phyloP scores from a whole-genome alignment of 2,888 invertebrate genomes.

The Parnassius smintheus region DNA sequence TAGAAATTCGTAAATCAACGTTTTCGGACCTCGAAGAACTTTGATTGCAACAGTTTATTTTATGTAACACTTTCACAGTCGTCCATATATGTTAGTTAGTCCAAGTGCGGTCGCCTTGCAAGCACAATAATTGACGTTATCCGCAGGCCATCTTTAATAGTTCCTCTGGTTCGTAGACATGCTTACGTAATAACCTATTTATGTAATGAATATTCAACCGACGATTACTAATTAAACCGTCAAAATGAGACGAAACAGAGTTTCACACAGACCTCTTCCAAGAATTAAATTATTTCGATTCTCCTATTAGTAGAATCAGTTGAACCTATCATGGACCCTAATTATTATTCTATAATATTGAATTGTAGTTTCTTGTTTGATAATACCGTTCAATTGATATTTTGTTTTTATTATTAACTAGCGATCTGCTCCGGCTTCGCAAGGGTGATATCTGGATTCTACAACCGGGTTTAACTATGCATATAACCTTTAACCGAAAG shows the following conservation, averaged over 20 bases:
- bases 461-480: no score
- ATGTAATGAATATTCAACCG: slow-evolving; percentile 24
- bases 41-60: slow-evolving; percentile 32
- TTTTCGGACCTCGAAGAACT: slow-evolving; percentile 8
- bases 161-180: slow-evolving; percentile 33
- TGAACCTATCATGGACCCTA: no score
- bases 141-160: slow-evolving; percentile 40
- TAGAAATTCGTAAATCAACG: slow-evolving; percentile 6
- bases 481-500: no score
- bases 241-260: not conserved
- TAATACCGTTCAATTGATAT: no score
- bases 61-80: slow-evolving; percentile 41
- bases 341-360: no score
- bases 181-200: slow-evolving; percentile 37
- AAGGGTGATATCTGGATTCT: no score
- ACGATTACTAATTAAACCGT: slow-evolving; percentile 18
- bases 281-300: no score
- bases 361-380: no score
- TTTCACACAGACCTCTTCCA: no score
- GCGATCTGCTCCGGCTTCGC: no score
- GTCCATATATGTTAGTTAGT: slow-evolving; percentile 38
- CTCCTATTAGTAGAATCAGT: no score
- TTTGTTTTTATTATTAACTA: no score
- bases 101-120: slow-evolving; percentile 40
- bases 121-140: slow-evolving; percentile 47